Evolutionary conservation across 2,888 invertebrate species (phyloP).

Genomic region (Oscheius onirici): DNA sequence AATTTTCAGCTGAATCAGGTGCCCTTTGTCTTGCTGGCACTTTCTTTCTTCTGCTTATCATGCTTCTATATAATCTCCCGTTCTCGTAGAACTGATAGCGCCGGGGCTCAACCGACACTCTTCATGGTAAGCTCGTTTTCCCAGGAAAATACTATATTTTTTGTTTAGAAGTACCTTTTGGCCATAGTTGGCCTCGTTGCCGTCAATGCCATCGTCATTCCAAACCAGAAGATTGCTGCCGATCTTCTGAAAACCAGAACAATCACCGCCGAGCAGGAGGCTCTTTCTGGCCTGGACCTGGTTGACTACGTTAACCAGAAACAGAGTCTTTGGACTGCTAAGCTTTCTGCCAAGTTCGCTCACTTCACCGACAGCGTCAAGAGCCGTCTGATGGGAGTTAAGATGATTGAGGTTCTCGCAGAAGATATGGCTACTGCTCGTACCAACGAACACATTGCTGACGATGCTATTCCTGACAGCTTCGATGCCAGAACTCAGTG

Average conservation of each 20-base stretch:
- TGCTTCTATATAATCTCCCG: background rate
- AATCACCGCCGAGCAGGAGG: conserved; percentile 39
- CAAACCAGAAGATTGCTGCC: conserved; percentile 4
- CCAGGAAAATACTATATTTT: background rate
- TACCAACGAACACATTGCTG: conserved; percentile 42
- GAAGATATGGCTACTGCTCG: conserved; percentile 44
- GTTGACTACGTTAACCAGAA: conserved; percentile 54
- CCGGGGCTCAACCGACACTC: background rate
- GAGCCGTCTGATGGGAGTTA: conserved; percentile 52
- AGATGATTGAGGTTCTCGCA: conserved; percentile 50
- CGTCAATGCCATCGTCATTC: conserved; percentile 27
- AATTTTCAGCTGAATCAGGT: too few relatives aligned
- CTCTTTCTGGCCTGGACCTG: conserved; percentile 50
- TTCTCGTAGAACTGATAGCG: background rate
- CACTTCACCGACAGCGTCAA: conserved; percentile 43
- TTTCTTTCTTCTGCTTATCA: background rate
- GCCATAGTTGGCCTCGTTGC: conserved; percentile 23
- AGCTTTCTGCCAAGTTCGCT: conserved; percentile 45
- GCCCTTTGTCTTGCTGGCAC: too few relatives aligned
- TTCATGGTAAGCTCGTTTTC: background rate
- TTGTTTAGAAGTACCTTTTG: conserved; percentile 25
- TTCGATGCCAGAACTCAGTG: conserved; percentile 57
- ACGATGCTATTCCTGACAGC: conserved; percentile 46
- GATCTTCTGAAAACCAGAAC: conserved; percentile 18
- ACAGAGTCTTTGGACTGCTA: conserved; percentile 46